Conservation (phyloP, 2,888 invertebrate species). For the Apamea crenata region DNA sequence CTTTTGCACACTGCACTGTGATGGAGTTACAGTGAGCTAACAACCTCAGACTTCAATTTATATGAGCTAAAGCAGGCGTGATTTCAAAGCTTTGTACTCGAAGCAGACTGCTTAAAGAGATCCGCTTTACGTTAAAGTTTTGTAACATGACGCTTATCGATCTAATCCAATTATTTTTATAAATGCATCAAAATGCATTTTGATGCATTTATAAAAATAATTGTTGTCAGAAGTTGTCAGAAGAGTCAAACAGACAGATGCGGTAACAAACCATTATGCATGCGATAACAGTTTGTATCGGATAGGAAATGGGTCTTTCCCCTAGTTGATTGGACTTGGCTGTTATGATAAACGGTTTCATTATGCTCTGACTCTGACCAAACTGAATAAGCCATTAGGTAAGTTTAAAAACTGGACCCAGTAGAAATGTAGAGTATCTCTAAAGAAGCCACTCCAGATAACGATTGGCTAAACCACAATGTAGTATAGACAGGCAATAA, state of each 20-base stretch:
- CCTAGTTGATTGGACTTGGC: neutral
- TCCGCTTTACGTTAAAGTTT: neutral
- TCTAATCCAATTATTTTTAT: neutral
- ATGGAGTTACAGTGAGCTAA: neutral
- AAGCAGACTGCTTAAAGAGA: neutral
- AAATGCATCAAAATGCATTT: neutral
- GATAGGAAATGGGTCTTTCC: conserved; percentile 17
- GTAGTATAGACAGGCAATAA: neutral
- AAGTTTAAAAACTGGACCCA: neutral
- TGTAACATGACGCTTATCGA: neutral
- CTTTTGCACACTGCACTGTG: neutral
- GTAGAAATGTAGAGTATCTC: neutral
- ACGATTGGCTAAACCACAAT: neutral
- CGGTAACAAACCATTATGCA: neutral
- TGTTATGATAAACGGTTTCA: conserved; percentile 8
- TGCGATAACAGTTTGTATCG: neutral
- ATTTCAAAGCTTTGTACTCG: neutral
- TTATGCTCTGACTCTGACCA: neutral
- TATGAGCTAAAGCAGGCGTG: neutral
- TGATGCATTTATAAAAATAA: no score
- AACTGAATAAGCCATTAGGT: neutral
- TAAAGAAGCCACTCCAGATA: neutral
- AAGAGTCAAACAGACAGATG: neutral
- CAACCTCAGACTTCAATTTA: neutral
- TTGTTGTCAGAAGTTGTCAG: no score